These are phyloP conservation scores for Malaclemys terrapin DNA, from an alignment of 2,113 vertebrate species.

Conservation along the genomic window DNA sequence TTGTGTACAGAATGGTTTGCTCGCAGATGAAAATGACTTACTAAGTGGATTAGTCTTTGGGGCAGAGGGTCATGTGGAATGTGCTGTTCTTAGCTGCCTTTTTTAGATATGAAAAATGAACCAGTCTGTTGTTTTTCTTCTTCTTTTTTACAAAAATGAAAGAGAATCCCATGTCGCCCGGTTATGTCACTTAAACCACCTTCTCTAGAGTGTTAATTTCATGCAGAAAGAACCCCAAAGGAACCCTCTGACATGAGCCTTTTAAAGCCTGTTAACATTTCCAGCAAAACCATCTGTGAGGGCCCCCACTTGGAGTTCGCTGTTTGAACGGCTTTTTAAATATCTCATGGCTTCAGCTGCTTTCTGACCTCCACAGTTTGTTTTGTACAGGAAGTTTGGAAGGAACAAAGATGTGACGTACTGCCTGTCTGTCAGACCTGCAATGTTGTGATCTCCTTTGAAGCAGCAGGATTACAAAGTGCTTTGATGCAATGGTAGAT, in stretches of 20 bases:
- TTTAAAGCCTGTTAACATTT: not conserved
- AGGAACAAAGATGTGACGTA: not conserved
- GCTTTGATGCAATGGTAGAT: not conserved
- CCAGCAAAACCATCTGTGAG: not conserved
- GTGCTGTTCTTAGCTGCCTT: not conserved
- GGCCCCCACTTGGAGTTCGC: not conserved
- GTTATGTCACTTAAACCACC: not conserved
- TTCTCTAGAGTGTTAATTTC: not conserved
- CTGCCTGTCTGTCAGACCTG: not conserved
- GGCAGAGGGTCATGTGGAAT: not conserved
- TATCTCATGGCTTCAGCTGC: not conserved
- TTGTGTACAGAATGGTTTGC: slow-evolving; percentile 1
- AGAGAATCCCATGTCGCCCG: not conserved
- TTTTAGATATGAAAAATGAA: not conserved
- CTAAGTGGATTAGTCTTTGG: not conserved
- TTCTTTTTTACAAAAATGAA: not conserved
- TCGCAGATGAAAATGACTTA: not conserved
- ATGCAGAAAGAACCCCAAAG: not conserved
- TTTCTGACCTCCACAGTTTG: not conserved
- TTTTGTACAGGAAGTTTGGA: not conserved
- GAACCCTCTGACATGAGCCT: not conserved
- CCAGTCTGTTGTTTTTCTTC: not conserved
- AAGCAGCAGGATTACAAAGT: not conserved
- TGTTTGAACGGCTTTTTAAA: not conserved
- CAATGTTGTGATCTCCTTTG: not conserved